Evolutionary conservation across 2,888 invertebrate genomes (phyloP).

Genomic region (Congeria kusceri): DNA sequence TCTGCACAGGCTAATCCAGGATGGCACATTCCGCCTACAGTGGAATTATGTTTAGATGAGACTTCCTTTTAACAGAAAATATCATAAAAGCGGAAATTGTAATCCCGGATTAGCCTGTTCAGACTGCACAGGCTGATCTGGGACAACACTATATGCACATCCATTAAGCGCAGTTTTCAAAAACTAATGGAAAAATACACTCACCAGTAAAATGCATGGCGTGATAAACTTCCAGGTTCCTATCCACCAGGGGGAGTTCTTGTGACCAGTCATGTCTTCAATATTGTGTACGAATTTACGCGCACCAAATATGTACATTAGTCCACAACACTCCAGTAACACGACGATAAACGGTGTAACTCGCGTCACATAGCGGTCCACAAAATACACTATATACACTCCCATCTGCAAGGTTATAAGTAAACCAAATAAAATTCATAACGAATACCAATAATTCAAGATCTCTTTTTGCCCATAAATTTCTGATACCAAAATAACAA

Average conservation of each 20-base stretch:
- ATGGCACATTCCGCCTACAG: no score
- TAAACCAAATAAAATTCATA: no score
- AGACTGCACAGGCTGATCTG: background rate
- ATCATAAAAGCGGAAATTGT: no score
- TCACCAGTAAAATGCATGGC: slow-evolving; percentile 71
- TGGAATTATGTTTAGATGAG: no score
- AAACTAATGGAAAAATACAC: slow-evolving; percentile 13
- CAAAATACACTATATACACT: slow-evolving; percentile 67
- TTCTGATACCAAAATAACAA: no score
- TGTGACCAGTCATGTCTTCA: slow-evolving; percentile 78
- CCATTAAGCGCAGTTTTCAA: no score
- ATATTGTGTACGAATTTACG: slow-evolving; percentile 73
- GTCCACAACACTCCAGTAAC: slow-evolving; percentile 68
- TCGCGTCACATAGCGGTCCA: slow-evolving; percentile 67
- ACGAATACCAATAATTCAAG: no score
- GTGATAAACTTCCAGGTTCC: slow-evolving; percentile 77
- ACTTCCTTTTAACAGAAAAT: no score
- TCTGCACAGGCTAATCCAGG: no score
- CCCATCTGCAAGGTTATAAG: slow-evolving; percentile 75
- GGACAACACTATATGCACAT: background rate
- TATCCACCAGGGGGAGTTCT: slow-evolving; percentile 77
- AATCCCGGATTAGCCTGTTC: no score
- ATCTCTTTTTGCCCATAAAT: no score
- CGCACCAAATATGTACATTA: slow-evolving; percentile 79
- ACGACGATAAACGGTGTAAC: slow-evolving; percentile 69